Base-by-base conservation (phyloP, 2,113 vertebrate genomes). In the Aphelocoma coerulescens region DNA sequence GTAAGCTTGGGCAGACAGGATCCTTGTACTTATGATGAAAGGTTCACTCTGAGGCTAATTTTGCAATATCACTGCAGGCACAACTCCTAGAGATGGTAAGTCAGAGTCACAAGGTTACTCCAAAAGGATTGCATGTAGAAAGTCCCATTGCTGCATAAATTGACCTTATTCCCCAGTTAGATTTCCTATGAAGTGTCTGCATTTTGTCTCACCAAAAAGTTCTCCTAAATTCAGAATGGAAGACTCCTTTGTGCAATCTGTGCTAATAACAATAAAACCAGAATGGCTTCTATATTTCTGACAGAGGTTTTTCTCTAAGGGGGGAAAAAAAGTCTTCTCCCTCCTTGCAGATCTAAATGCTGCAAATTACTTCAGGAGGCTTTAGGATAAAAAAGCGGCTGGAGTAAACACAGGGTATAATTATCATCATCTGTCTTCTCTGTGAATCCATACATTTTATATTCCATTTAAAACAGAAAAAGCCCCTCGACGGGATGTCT, bases 401-500 rank as follows among this genome's bases (percentile, higher is more conserved):
- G 7, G 3, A 89, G 58, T 94, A 96, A 93, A 95, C 83, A 89
- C 49, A 87, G 86, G 76, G 73, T 95, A 76, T 94, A 97, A 97
- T 96, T 95, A 96, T 93, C 65, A 96, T 97, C 79, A 95, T 93
- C 91, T 91, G 76, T 75, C 80, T 92, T 87, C 91, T 91, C 80
- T 72, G 52, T 4, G 5, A 96, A 95, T 95, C 88, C 80, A 93
- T 94, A 93, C 83, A 92, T 97, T 96, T 94, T 82, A 85, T 96
- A 93, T 96, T 94, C 85, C 69, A 87, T 85, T 93, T 96, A 95
- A 87, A 94, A 77, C 22, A 83, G 66, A 73, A 86, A 88, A 89
- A 43, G 9, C 1, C 52, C 67, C 88, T 91, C 35, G 1, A 73
- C 26, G 37, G 91, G 91, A 89, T 84, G 80, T 89, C 93, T 96